Percentiles rank a stretch among this genome's conserved stretches.
phyloP scores from a whole-genome alignment of 2,888 invertebrate genomes.

The Cantharis nigra region DNA sequence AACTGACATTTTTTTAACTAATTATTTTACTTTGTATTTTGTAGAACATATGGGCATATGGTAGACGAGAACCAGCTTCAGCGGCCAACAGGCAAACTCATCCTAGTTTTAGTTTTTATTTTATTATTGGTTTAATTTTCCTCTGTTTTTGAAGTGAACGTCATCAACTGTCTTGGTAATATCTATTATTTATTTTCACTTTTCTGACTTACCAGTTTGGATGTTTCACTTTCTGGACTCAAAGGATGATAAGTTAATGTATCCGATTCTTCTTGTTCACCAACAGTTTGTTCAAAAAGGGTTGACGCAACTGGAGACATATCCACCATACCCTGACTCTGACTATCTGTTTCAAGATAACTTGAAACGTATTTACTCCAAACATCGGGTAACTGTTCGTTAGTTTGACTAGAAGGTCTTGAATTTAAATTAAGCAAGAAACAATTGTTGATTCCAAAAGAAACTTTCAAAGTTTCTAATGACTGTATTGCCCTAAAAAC shows the following conservation, averaged over 20 bases:
- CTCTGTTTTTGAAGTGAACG: no score
- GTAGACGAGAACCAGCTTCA: no score
- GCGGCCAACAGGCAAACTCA: no score
- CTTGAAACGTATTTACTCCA: constrained; percentile 81
- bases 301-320: constrained; percentile 41
- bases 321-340: constrained; percentile 37
- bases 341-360: constrained; percentile 32
- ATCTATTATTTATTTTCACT: no score
- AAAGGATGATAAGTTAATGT: constrained; percentile 68
- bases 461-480: constrained; percentile 83
- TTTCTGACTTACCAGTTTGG: constrained; percentile 36
- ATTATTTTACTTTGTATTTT: no score
- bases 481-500: constrained; percentile 76
- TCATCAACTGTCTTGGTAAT: no score
- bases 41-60: no score
- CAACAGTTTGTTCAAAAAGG: constrained; percentile 58
- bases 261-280: constrained; percentile 52
- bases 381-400: constrained; percentile 73
- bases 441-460: constrained; percentile 85
- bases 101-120: no score
- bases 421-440: constrained; percentile 92
- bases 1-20: no score
- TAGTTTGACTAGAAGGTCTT: constrained; percentile 60
- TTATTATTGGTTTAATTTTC: no score
- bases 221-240: constrained; percentile 68